Percentiles rank a stretch among this genome's conserved stretches.
phyloP scores from a whole-genome alignment of 2,113 vertebrate genomes.

The Climacteris rufus region DNA sequence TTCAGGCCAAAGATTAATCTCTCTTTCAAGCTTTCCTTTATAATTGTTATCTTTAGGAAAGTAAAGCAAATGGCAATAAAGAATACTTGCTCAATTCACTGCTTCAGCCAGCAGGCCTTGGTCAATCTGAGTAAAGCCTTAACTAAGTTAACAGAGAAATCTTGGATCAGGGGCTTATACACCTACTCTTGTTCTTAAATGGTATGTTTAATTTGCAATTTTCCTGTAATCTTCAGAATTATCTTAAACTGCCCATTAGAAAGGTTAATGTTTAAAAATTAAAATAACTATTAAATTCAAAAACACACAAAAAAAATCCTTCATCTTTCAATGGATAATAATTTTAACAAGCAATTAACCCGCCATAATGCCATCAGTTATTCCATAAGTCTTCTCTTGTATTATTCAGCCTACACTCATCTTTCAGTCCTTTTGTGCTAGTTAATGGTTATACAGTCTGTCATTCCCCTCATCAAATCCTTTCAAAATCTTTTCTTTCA shows the following conservation, averaged over 20 bases:
- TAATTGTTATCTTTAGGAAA: neutral
- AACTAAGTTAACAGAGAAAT: conserved; percentile 32
- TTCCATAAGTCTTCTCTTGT: neutral
- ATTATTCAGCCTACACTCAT: neutral
- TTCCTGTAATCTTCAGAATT: conserved; percentile 64
- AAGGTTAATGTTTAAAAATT: conserved; percentile 65
- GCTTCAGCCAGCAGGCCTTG: neutral
- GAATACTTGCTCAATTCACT: neutral
- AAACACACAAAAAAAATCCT: conserved; percentile 53
- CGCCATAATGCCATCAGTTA: conserved; percentile 29
- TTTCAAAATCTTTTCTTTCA: neutral
- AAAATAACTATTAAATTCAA: conserved; percentile 44
- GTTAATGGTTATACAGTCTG: neutral
- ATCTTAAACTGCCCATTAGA: conserved; percentile 42
- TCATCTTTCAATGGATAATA: conserved; percentile 39
- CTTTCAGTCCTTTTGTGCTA: neutral
- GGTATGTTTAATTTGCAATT: conserved; percentile 60
- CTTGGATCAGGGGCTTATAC: conserved; percentile 43
- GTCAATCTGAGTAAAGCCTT: conserved; percentile 33
- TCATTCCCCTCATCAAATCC: neutral
- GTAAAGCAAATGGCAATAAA: conserved; percentile 22
- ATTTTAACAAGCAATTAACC: conserved; percentile 59
- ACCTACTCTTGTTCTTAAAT: conserved; percentile 10
- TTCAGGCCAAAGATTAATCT: conserved; percentile 22
- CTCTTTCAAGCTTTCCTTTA: neutral